Evolutionary conservation across 1,140 invertebrate species (phyloP).

Genomic region (Galleria mellonella): DNA sequence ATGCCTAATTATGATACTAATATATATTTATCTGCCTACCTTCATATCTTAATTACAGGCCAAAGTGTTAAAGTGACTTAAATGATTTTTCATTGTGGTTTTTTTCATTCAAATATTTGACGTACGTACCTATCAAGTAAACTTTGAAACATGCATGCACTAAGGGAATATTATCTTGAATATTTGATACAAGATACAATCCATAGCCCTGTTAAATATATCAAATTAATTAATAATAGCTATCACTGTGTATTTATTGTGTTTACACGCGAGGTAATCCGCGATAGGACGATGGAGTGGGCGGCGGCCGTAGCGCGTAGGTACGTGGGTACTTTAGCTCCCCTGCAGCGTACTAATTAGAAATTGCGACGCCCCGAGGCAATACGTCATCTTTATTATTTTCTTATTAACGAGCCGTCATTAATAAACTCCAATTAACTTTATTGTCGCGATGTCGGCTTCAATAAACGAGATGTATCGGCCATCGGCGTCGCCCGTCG

Average conservation of each 20-base stretch:
- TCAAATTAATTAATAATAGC: background rate
- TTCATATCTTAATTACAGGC: too few species aligned
- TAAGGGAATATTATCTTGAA: too few species aligned
- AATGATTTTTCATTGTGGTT: too few species aligned
- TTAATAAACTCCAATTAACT: conserved; percentile 69
- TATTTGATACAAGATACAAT: too few species aligned
- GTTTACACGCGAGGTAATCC: conserved; percentile 2
- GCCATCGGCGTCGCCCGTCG: conserved; percentile 33
- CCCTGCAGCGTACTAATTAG: conserved; percentile 51
- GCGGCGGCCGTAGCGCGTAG: conserved; percentile 1
- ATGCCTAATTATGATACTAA: too few species aligned
- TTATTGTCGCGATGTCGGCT: conserved; percentile 62
- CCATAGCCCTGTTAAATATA: too few species aligned
- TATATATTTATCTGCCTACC: too few species aligned
- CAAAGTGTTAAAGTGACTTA: too few species aligned
- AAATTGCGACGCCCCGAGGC: conserved; percentile 35
- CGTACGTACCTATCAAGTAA: too few species aligned
- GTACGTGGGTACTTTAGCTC: conserved; percentile 2
- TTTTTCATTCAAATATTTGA: too few species aligned
- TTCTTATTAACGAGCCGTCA: conserved; percentile 64
- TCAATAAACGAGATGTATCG: conserved; percentile 60
- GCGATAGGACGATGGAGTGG: conserved; percentile 1
- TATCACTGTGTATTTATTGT: conserved; percentile 2
- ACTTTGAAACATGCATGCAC: too few species aligned
- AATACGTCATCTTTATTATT: conserved; percentile 60